These are phyloP conservation scores for Coracopsis vasa DNA, from an alignment of 2,113 vertebrate genomes.

Conservation along the genomic window DNA sequence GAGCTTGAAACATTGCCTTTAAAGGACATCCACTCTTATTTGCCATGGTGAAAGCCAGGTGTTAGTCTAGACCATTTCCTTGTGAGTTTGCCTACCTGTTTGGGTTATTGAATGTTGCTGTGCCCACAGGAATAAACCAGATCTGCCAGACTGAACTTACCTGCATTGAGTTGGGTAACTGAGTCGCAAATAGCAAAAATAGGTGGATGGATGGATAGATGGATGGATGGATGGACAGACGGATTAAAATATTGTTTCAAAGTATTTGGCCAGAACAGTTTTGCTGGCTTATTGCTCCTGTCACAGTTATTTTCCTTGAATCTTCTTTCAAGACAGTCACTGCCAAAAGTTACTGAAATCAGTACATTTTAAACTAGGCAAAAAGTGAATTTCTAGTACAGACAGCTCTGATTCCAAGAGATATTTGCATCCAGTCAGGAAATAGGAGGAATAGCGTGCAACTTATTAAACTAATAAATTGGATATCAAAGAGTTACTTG, in stretches of 20 bases:
- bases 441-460: not conserved
- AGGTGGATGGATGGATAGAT: not conserved
- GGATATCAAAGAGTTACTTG: not conserved
- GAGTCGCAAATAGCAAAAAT: not conserved
- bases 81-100: not conserved
- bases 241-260: not conserved
- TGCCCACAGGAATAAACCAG: not conserved
- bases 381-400: not conserved
- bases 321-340: not conserved
- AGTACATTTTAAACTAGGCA: not conserved
- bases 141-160: not conserved
- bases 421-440: not conserved
- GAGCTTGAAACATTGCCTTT: not conserved
- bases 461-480: not conserved
- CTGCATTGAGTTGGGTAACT: not conserved
- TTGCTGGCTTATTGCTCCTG: not conserved
- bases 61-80: not conserved
- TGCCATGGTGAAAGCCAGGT: not conserved
- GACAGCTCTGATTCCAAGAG: not conserved
- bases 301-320: not conserved
- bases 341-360: not conserved
- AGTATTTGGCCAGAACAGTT: not conserved
- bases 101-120: not conserved
- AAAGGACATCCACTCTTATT: not conserved
- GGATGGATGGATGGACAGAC: not conserved